Evolutionary conservation across 1,140 invertebrate genomes (phyloP), one percentile per base, ranked within the genome.

Genomic region (Zophobas morio): DNA sequence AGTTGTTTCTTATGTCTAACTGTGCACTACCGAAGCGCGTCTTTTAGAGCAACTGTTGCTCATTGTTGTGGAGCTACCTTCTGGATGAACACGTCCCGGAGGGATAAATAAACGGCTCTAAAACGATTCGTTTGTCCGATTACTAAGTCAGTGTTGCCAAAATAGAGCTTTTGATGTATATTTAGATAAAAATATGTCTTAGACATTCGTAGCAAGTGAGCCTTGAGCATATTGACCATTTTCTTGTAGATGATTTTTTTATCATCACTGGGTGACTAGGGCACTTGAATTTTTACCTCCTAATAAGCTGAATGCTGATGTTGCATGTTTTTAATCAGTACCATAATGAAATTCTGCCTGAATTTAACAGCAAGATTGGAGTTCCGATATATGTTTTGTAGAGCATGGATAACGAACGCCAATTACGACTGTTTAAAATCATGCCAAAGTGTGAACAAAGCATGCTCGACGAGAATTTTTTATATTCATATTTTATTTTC

Each of bases 151-250:
- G 33, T 72, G 35, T 56, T 56, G 33, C 53, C 6, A 72, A 53
- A 72, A 51, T 72, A 56, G 57, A 46, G 74, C 74, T 75, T 75
- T 75, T 8, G 54, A 75, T 75, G 74, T 75, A 54, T 32, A 20
- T 20, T 20, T 75, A 75, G 74, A 75, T 75, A 8, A 75, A 36
- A 63, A 20, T 46, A 51, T 75, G 34, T 75, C 66, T 37, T 66
- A 72, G 53, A 71, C 35, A 70, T 35, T 73, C 76, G 74, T 76
- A 54, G 76, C 77, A 82, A 82, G 81, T 82, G 81, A 82, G 81
- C 81, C 77, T 80, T 78, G 81, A 79, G 81, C 81, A 54, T 66
- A 46, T 60, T 39, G 35, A 40, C 42, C 2, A 66, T 66, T 66
- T 63, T 39, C 37, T 66, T 66, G 37, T 66, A 4, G 39, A 40